Conservation (phyloP, 2,113 vertebrate genomes). For the Cyphomyrus plagiostoma region DNA sequence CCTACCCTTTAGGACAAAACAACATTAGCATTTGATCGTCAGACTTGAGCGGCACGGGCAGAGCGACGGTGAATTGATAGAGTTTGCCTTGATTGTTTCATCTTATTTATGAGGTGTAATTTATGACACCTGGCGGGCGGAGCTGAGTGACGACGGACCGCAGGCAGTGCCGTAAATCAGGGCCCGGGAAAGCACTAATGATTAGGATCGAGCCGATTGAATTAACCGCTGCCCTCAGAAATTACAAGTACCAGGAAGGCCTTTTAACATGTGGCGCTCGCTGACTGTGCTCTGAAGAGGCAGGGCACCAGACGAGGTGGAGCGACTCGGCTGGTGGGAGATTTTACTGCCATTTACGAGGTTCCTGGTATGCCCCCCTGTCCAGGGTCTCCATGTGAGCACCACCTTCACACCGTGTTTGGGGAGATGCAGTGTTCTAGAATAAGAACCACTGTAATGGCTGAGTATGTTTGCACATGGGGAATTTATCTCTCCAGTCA, state of each 20-base stretch:
- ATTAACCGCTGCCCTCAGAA: slow-evolving; percentile 89
- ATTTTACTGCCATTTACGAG: not conserved
- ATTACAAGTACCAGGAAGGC: slow-evolving; percentile 90
- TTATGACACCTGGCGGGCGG: slow-evolving; percentile 86
- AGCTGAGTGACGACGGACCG: slow-evolving; percentile 74
- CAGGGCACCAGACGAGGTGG: slow-evolving; percentile 68
- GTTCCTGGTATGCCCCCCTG: not conserved
- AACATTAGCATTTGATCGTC: slow-evolving; percentile 70
- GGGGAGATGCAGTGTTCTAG: not conserved
- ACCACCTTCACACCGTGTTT: not conserved
- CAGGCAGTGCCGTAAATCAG: slow-evolving; percentile 89
- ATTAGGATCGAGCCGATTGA: slow-evolving; percentile 96
- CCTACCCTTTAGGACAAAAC: slow-evolving; percentile 73
- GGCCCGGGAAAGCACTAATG: slow-evolving; percentile 69
- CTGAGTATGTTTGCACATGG: not conserved
- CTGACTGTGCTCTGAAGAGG: slow-evolving; percentile 67
- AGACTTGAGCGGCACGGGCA: slow-evolving; percentile 65
- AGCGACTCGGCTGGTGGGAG: slow-evolving; percentile 45
- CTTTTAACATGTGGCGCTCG: slow-evolving; percentile 85
- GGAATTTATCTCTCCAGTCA: not conserved
- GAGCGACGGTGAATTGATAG: slow-evolving; percentile 82
- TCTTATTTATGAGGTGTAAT: slow-evolving; percentile 99
- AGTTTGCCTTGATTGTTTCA: slow-evolving; percentile 91
- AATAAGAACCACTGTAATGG: not conserved
- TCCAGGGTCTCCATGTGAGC: not conserved